Base-by-base conservation (phyloP, 2,888 invertebrate species). In the Celastrina argiolus region DNA sequence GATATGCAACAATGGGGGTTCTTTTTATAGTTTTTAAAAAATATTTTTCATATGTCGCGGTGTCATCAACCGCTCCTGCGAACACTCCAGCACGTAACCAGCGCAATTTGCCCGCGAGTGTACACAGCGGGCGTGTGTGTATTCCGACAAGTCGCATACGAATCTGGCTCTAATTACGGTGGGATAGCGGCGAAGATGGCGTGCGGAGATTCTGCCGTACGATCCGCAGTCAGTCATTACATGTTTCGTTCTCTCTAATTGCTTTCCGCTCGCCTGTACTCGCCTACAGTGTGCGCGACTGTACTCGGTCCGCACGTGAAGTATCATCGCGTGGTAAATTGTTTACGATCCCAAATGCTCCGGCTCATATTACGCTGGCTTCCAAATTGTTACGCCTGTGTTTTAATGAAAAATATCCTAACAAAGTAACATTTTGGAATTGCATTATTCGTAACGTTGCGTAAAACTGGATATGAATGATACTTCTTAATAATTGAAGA, bases 241-340 rank as follows among this genome's bases (percentile, higher is more conserved):
- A 81, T 79, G 81, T 79, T 74, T 77, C 78, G 77, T 74, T 78
- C 74, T 80, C 73, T 77, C 78, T 85, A 85, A 86, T 86, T 85
- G 82, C 77, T 82, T 83, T 76, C 80, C 79, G 78, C 74, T 72
- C 71, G 71, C 69, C 73, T 73, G 72, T 74, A 69, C 71, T 67
- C 59, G 18, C 56, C 66, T n/a, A n/a, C n/a, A n/a, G n/a, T 73
- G 72, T 74, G 69, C 71, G 67, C 59, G 51, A 42, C 66, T 34
- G 56, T 64, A 56, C 66, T 51, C 45, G 34, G 41, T 66, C 28
- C 64, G 36, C 10, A 63, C 34, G 18, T 66, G 69, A 66, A 67
- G 68, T 67, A 70, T 63, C 67, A 70, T 65, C 68, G 56, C 63
- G 70, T 58, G 68, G 69, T 67, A 71, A 71, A 73, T 70, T 70